Conservation (phyloP, 2,113 vertebrate species). For the Melanerpes aurifrons region DNA sequence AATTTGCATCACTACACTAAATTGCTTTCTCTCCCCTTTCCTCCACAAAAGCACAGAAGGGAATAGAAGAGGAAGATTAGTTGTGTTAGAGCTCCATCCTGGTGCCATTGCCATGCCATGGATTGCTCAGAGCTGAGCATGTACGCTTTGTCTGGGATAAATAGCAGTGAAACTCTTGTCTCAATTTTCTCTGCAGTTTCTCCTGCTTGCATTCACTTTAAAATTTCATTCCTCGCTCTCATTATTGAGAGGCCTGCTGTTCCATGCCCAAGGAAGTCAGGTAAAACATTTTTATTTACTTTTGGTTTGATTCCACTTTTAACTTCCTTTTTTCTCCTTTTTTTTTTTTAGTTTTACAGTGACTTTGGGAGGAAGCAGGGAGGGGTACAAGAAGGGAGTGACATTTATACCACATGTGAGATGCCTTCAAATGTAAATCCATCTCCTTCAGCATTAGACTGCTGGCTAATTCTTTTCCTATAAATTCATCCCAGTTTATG, state of each 20-base stretch:
- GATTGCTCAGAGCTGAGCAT: constrained; percentile 33
- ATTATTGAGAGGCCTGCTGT: constrained; percentile 33
- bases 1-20: constrained; percentile 52
- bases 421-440: not conserved
- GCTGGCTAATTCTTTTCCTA: constrained; percentile 13
- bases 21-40: constrained; percentile 59
- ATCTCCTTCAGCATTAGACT: not conserved
- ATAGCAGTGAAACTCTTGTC: constrained; percentile 55
- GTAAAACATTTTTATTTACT: constrained; percentile 64
- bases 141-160: constrained; percentile 53
- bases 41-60: constrained; percentile 52
- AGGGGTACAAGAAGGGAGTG: not conserved
- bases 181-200: constrained; percentile 63
- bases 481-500: not conserved
- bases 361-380: not conserved
- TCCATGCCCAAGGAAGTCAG: constrained; percentile 18
- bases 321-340: not conserved
- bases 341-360: not conserved
- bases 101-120: not conserved
- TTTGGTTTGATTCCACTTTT: constrained; percentile 21
- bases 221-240: constrained; percentile 60
- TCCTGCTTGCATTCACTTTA: constrained; percentile 65
- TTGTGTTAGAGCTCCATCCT: constrained; percentile 40
- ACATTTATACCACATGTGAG: not conserved
- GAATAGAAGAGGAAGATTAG: constrained; percentile 61